Conservation (phyloP, 2,797 vertebrate species). For the Enteromius afrohamiltoni region DNA sequence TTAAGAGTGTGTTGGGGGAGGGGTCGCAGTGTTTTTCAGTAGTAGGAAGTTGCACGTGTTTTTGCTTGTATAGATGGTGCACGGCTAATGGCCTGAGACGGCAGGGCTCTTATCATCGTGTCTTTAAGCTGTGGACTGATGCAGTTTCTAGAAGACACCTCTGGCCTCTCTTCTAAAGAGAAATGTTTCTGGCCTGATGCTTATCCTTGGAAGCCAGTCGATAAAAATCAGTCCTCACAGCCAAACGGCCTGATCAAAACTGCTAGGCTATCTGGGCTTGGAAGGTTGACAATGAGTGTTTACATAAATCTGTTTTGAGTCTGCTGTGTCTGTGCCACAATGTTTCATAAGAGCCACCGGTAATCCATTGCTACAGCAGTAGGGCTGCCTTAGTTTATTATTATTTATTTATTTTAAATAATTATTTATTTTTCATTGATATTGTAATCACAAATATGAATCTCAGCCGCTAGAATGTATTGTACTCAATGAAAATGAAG, state of each 20-base stretch:
- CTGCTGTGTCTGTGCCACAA: slow-evolving; percentile 22
- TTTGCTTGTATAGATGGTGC: slow-evolving; percentile 38
- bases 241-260: slow-evolving; percentile 9
- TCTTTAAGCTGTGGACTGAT: slow-evolving; percentile 41
- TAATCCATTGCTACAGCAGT: neutral
- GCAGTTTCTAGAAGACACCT: slow-evolving; percentile 40
- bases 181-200: slow-evolving; percentile 24
- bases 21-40: slow-evolving; percentile 23
- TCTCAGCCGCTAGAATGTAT: neutral
- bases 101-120: slow-evolving; percentile 47
- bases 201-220: neutral
- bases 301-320: slow-evolving; percentile 13
- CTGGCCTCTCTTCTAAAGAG: neutral
- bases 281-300: slow-evolving; percentile 1
- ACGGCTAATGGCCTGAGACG: slow-evolving; percentile 47
- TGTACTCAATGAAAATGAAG: neutral
- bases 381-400: neutral
- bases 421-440: neutral
- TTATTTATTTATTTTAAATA: neutral
- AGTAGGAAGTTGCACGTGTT: slow-evolving; percentile 25
- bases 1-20: slow-evolving; percentile 12
- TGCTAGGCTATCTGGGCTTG: neutral
- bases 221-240: slow-evolving; percentile 15
- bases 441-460: neutral
- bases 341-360: neutral